Evolutionary conservation across 2,113 vertebrate genomes (phyloP), one percentile per base, ranked within the genome.

Genomic region (Pandion haliaetus): DNA sequence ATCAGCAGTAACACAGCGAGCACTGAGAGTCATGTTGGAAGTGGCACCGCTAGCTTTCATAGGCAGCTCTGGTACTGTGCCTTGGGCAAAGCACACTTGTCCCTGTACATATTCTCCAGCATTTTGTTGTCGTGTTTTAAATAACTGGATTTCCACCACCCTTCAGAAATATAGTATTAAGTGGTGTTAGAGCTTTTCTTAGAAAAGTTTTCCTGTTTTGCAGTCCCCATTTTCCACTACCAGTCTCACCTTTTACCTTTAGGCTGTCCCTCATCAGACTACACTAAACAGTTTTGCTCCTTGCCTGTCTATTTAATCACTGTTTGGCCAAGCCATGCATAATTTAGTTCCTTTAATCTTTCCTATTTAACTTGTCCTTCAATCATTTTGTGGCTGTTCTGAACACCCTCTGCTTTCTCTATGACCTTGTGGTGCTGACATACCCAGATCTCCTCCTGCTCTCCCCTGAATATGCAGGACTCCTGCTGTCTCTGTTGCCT

Each of bases 341-440:
- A 70, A 91, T 86, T 95, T 74, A 93, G 36, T 86, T 71, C 29
- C 57, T 88, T 91, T 88, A 61, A 93, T 88, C 80, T 79, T 70
- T 71, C 34, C 23, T 47, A 47, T 79, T 88, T 66, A 80, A 23
- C 26, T 47, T 66, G 61, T 86, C 66, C 36, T 82, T 91, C 76
- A 61, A 10, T 78, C 29, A 23, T 88, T 82, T 74, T n/a, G 21
- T 20, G 45, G 40, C 65, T 65, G 17, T 55, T 88, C 54, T 55
- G 34, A 85, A 59, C 5, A 4, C 14, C 24, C 28, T 67, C 54
- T 26, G n/a, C 42, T 45, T 59, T 63, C 44, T n/a, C 55, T 25
- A 8, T 50, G 61, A 50, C 70, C 65, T 73, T 86, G 38, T 72
- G 58, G 34, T 40, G 44, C n/a, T 4, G 5, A 36, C 29, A 17